These are phyloP conservation scores for Schizotus pectinicornis DNA, from an alignment of 2,888 invertebrate genomes.

Conservation along the genomic window DNA sequence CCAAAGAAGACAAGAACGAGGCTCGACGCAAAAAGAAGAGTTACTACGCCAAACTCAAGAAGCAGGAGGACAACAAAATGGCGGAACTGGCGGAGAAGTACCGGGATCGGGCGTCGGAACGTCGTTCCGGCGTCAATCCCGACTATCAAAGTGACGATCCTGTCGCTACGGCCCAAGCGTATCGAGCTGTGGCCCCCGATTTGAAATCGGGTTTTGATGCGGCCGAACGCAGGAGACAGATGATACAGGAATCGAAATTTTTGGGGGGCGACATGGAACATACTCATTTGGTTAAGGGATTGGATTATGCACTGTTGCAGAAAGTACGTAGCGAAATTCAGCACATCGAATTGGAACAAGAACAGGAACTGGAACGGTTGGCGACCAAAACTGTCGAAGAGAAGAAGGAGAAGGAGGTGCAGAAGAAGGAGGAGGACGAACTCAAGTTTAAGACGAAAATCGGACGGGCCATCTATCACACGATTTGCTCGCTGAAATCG, in stretches of 20 bases:
- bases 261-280: slow-evolving; percentile 99
- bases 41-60: slow-evolving; percentile 91
- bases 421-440: slow-evolving; percentile 72
- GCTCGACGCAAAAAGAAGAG: slow-evolving; percentile 91
- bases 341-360: slow-evolving; percentile 80
- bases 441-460: slow-evolving; percentile 83
- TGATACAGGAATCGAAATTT: slow-evolving; percentile 98
- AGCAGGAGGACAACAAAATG: slow-evolving; percentile 93
- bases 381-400: slow-evolving; percentile 64
- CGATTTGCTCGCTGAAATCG: slow-evolving; percentile 71
- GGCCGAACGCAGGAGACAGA: slow-evolving; percentile 90
- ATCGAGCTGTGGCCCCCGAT: slow-evolving; percentile 94
- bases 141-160: slow-evolving; percentile 84
- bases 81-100: slow-evolving; percentile 94
- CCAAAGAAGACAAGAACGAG: slow-evolving; percentile 78
- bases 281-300: slow-evolving; percentile 98
- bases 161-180: slow-evolving; percentile 75
- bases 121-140: slow-evolving; percentile 72
- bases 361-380: slow-evolving; percentile 79
- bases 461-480: slow-evolving; percentile 77
- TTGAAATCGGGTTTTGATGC: slow-evolving; percentile 92
- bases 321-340: slow-evolving; percentile 93
- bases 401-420: slow-evolving; percentile 53
- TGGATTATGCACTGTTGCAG: slow-evolving; percentile 89
- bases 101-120: slow-evolving; percentile 87